Evolutionary conservation across 35 echinoderm and acorn worm species (phyloP).

Genomic region (Patiria miniata): DNA sequence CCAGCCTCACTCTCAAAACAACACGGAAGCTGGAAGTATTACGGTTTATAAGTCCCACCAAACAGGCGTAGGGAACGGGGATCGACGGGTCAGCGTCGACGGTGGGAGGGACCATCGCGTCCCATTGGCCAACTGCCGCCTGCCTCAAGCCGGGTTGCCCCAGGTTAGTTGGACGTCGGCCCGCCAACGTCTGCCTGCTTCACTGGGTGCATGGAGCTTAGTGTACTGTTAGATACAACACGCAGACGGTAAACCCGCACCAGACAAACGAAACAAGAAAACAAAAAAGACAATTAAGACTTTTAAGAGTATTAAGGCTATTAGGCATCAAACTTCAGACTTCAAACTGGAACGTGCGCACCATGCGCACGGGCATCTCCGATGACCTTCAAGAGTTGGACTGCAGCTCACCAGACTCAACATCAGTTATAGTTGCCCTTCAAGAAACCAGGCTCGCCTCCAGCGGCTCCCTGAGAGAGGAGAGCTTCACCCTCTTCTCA

Average conservation of each 20-base stretch:
- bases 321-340: background rate
- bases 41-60: no score
- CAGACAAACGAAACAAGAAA: constrained; percentile 26
- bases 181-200: constrained; percentile 58
- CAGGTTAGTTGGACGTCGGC: no score
- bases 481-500: constrained; percentile 46
- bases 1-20: background rate
- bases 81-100: background rate
- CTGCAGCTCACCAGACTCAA: constrained; percentile 29
- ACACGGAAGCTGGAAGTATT: no score
- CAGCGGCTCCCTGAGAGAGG: constrained; percentile 12
- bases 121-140: no score
- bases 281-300: no score
- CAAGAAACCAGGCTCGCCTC: constrained; percentile 46
- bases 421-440: constrained; percentile 60
- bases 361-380: constrained; percentile 32
- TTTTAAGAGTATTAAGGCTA: no score
- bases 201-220: constrained; percentile 35
- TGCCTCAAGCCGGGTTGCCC: no score
- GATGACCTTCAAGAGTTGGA: constrained; percentile 25
- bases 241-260: constrained; percentile 57
- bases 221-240: background rate
- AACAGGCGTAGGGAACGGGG: no score
- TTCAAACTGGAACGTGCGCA: background rate
- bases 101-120: no score